Conservation (phyloP, 2,888 invertebrate species). For the Spodoptera picta region DNA sequence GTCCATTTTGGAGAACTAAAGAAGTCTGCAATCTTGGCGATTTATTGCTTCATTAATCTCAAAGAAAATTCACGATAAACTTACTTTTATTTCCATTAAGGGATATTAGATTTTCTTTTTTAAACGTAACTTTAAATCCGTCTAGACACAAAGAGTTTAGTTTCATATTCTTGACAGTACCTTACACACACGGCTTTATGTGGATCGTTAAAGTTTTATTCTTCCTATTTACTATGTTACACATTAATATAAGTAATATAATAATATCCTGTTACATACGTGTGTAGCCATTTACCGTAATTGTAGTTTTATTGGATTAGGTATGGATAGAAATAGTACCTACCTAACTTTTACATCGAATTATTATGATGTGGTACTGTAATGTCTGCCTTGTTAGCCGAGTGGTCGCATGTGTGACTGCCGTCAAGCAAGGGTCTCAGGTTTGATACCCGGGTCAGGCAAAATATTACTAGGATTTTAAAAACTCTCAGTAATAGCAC, state of each 20-base stretch:
- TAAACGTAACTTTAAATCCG: constrained; percentile 24
- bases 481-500: no score
- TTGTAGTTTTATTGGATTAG: no score
- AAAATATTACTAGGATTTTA: no score
- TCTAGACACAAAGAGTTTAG: constrained; percentile 26
- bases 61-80: constrained; percentile 11
- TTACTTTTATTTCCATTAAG: constrained; percentile 20
- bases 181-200: constrained; percentile 2
- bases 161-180: not conserved
- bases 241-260: not conserved
- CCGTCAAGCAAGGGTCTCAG: no score
- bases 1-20: not conserved
- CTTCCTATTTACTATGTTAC: not conserved
- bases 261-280: no score
- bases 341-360: no score
- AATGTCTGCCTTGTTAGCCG: no score
- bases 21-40: constrained; percentile 8
- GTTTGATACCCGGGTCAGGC: no score
- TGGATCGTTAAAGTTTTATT: constrained; percentile 12
- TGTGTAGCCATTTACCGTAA: no score
- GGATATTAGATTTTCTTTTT: constrained; percentile 24
- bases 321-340: no score
- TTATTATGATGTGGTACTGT: no score
- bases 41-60: constrained; percentile 17
- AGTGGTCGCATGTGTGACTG: no score